Evolutionary conservation across 2,888 invertebrate species (phyloP), one percentile per base, ranked within the genome.

Genomic region (Noctua comes): DNA sequence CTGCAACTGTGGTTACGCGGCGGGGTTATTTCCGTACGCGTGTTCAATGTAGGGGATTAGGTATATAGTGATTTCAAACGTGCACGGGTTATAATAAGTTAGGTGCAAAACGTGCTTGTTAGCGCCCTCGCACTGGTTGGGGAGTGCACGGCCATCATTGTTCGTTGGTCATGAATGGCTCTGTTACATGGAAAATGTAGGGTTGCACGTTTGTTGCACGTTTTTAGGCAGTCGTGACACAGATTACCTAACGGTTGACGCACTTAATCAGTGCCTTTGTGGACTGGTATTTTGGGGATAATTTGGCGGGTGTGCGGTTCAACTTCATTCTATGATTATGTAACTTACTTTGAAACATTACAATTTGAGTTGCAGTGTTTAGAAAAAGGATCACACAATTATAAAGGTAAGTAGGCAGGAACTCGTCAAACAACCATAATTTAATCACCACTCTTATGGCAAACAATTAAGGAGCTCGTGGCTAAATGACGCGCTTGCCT

Each of bases 191-290:
- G 24, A 64, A 66, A 48, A 24, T 59, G 6, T 31, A 2, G 21
- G 27, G n/a, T 82, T 82, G 62, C 82, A 82, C 82, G 86, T 82
- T 82, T 82, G n/a, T 82, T 82, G 62, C 82, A 82, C 82, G 86
- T 82, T 82, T 82, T 46, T 16, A 43, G 11, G 36, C 21, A 68
- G 27, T 27, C 66, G 57, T 84, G 72, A 21, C 48, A 24, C 16
- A 40, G 21, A 40, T 79, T 70, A 51, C 59, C 31, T 57, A 77
- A 82, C 77, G 64, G 16, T 31, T 77, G 48, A 48, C 51, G 57
- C n/a, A 72, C 46, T 1, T 73, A 31, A 43, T 18, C 31, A 77
- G 76, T 51, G 2, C 6, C 5, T 54, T 48, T 18, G 10, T 81
- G 16, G 21, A 31, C 18, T 51, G 10, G 7, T 68, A 36, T 62